Evolutionary conservation across 2,888 invertebrate species (phyloP), one percentile per base, ranked within the genome.

Genomic region (Punctoribates punctum): DNA sequence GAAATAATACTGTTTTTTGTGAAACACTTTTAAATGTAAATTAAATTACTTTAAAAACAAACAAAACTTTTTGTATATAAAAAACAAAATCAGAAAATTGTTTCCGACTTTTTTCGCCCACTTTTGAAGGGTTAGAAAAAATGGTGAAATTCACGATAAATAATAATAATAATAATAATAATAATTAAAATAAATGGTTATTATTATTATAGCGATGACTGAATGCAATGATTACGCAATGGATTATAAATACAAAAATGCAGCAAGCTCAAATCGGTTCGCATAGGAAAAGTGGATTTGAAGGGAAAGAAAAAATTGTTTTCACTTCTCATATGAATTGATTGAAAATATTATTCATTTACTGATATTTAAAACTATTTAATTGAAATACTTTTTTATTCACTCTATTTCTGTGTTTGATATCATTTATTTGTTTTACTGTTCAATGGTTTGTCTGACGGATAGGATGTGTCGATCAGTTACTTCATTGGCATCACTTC

Each of bases 381-480:
- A 34, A 34, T 34, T 34, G 34, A 34, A 6, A 34, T 34, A 34
- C 34, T 34, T 34, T 34, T n/a, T n/a, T n/a, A n/a, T n/a, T n/a
- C n/a, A n/a, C n/a, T n/a, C n/a, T n/a, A n/a, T n/a, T n/a, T n/a
- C n/a, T n/a, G n/a, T n/a, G n/a, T n/a, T 34, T 34, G 34, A 4
- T 34, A 34, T 48, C 13, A 48, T 54, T 54, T 20, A n/a, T 15
- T 54, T 17, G 54, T 54, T 54, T 48, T 48, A 48, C 48, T 48
- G 48, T 48, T 54, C n/a, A 54, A 54, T 6, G 20, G 54, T 54
- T 54, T 54, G 29, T 25, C 11, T 27, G 25, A 51, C n/a, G n/a
- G n/a, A 60, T 60, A 25, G 60, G 60, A 60, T 60, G 60, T 60
- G 60, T 60, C 60, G 60, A 29, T 60, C 29, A 60, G n/a, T n/a